phyloP scores from a whole-genome alignment of 2,113 vertebrate species.

The Entomyzon cyanotis region DNA sequence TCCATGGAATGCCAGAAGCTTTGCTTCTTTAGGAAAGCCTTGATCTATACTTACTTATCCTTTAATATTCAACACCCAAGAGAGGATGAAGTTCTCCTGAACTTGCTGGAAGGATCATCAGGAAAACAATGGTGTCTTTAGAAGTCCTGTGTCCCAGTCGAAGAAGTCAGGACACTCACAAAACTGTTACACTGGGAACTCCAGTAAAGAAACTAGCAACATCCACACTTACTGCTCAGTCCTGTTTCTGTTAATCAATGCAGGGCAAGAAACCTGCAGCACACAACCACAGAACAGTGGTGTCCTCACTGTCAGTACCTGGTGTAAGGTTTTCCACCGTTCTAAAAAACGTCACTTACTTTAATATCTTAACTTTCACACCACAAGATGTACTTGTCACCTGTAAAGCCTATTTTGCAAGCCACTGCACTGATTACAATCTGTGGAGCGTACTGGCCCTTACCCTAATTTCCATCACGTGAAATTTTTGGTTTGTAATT shows the following conservation, averaged over 20 bases:
- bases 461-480: accelerated
- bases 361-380: not conserved
- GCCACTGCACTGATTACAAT: not conserved
- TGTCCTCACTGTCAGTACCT: not conserved
- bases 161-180: not conserved
- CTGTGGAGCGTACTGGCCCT: not conserved
- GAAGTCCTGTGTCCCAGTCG: not conserved
- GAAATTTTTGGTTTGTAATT: not conserved
- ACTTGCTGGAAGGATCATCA: not conserved
- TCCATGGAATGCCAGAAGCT: not conserved
- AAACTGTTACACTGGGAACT: not conserved
- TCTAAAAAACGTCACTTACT: not conserved
- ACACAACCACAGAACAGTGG: accelerated
- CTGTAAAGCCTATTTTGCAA: not conserved
- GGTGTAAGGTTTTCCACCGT: not conserved
- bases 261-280: not conserved
- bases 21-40: not conserved
- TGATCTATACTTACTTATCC: not conserved
- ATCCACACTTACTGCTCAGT: not conserved
- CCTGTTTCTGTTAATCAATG: not conserved
- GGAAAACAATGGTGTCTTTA: not conserved
- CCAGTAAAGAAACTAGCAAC: not conserved
- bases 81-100: not conserved
- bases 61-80: not conserved
- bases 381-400: not conserved